Evolutionary conservation across 2,888 invertebrate genomes (phyloP), one percentile per base, ranked within the genome.

Genomic region (Elysia crispata): DNA sequence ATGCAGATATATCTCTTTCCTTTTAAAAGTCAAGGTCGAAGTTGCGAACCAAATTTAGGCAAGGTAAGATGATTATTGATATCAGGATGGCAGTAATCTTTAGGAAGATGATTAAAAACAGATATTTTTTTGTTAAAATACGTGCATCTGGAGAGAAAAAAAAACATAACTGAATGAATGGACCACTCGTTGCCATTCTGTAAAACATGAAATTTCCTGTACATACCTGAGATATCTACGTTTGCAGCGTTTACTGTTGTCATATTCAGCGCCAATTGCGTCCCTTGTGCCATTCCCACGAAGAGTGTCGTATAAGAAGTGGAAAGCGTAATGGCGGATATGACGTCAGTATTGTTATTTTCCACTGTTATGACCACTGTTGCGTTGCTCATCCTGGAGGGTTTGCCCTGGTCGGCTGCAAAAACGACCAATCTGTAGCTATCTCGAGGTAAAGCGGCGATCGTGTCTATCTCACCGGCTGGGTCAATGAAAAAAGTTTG

Each of bases 291-390:
- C 62, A 86, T 86, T 77, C 86, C 88, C 81, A 87, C 87, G 33
- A 87, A 86, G 31, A 89, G 84, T 77, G 87, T 86, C 11, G 89
- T 73, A 5, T 84, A 86, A 70, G 89, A 88, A 13, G 88, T 86
- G 15, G 89, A 85, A 81, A 88, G 86, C 1, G 85, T 72, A 74
- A 91, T 89, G 76, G 86, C 82, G 0, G 91, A 90, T 6, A 87
- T 85, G 8, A 87, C 86, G 74, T 87, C 88, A 60, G 86, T 84
- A 0, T 85, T 86, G 80, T 90, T 89, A 25, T 88, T 87, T 11
- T n/a, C 20, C 30, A 92, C 87, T 31, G 88, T 87, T 20, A 92
- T 88, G 79, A n/a, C 72, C 50, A 86, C 77, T 28, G 49, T 25
- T n/a, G 74, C 80, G 13, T 54, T 72, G 8, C 79, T 41, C 15